Evolutionary conservation across 2,888 invertebrate genomes (phyloP).

Genomic region (Aporophyla lueneburgensis): DNA sequence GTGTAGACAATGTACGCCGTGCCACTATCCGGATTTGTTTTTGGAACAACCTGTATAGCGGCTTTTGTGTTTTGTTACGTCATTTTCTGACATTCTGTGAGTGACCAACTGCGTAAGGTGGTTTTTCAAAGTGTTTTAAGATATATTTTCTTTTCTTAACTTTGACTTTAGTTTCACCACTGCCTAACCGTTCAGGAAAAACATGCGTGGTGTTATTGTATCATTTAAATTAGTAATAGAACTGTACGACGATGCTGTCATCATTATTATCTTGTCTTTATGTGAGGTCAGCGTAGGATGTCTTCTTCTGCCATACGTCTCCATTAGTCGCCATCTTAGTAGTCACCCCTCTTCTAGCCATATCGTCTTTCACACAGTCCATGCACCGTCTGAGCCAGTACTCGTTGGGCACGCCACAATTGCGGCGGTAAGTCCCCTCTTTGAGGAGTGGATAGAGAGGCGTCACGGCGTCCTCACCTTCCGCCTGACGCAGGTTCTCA

Average conservation of each 20-base stretch:
- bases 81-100: conserved; percentile 12
- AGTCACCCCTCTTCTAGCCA: not conserved
- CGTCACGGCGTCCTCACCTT: too few species aligned
- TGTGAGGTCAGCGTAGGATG: too few species aligned
- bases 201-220: not conserved
- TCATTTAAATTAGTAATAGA: not conserved
- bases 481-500: too few species aligned
- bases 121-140: not conserved
- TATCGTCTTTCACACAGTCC: not conserved
- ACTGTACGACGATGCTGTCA: not conserved
- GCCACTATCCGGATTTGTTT: conserved; percentile 58
- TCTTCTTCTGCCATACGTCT: not conserved
- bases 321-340: not conserved
- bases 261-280: not conserved
- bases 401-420: too few species aligned
- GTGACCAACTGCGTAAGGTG: not conserved
- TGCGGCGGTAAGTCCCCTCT: too few species aligned
- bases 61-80: conserved; percentile 9
- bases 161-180: too few species aligned
- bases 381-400: not conserved
- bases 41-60: conserved; percentile 57
- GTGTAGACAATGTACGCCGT: conserved; percentile 68
- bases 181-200: not conserved
- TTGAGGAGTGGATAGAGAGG: too few species aligned
- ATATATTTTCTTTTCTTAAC: not conserved